phyloP scores from a whole-genome alignment of 2,888 invertebrate genomes.

The Gastrophysa polygoni region DNA sequence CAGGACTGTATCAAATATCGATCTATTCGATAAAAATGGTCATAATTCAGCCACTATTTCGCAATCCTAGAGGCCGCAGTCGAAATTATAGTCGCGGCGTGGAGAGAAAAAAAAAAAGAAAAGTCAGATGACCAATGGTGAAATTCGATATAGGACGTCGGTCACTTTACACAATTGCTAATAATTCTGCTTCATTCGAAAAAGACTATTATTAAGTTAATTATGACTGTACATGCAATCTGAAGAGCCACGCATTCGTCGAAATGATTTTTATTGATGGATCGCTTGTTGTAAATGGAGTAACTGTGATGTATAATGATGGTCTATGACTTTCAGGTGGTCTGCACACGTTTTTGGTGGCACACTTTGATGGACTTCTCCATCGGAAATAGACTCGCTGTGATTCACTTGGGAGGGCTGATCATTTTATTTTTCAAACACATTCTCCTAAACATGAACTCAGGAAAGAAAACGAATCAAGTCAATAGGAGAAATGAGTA shows the following conservation, averaged over 20 bases:
- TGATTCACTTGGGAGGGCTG: neutral
- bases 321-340: neutral
- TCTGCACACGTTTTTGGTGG: neutral
- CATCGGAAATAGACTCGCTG: neutral
- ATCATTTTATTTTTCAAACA: too few species aligned
- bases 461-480: too few species aligned
- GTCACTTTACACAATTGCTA: constrained; percentile 23
- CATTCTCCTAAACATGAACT: too few species aligned
- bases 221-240: constrained; percentile 16
- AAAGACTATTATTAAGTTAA: constrained; percentile 24
- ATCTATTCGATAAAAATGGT: constrained; percentile 40
- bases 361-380: neutral
- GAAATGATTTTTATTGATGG: constrained; percentile 7
- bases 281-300: neutral
- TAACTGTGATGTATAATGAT: neutral
- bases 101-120: constrained; percentile 20
- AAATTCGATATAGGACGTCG: constrained; percentile 19
- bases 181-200: constrained; percentile 22
- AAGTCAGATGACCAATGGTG: constrained; percentile 22
- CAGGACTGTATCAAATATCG: constrained; percentile 41
- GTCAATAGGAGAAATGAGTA: too few species aligned
- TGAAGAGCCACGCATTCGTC: constrained; percentile 16
- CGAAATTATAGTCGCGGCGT: constrained; percentile 31
- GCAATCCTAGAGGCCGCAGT: constrained; percentile 35
- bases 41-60: constrained; percentile 38